Base-by-base conservation (phyloP, 2,797 vertebrate species). In the Pterois miles region DNA sequence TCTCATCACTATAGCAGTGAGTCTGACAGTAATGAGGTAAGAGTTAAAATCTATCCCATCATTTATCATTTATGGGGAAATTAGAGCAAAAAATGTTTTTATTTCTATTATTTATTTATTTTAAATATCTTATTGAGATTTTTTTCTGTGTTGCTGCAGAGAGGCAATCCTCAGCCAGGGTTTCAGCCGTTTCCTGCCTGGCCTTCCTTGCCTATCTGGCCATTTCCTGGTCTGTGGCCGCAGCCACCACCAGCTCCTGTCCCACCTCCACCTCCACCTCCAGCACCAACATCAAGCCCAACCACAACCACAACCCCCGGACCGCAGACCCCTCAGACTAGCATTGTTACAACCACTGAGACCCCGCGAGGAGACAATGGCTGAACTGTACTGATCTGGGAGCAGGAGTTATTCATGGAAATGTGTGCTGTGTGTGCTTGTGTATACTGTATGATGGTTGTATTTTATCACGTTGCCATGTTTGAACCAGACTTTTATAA, bases 11-110 rank as follows among this genome's bases (percentile, higher is more conserved):
- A 1, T 11, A 86, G 91, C 81, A 90, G 91, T 71, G 86, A 79
- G 11, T 95, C 94, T 69, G 58, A 73, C 40, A 94, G 93, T 60
- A 8, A 81, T 69, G 92, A 95, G 93, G 92, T 94, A 86, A 83
- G 78, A 54, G 29, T 29, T 0, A 1, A 58, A 58, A 65, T 40
- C 0, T 29, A 25, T 34, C 12, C 10, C 31, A 59, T 22, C 8
- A 34, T 40, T 36, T 52, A 33, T 71, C 7, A 56, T 12, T 4
- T 20, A 23, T 6, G 57, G 2, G 38, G 2, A 34, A 5, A 60
- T 1, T 14, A 36, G 9, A 33, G 6, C 8, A 48, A 65, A 54
- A 25, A 5, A 13, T 2, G 3, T 27, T 23, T 11, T 3, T 6
- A n/a, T n/a, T n/a, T n/a, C n/a, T n/a, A n/a, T n/a, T n/a, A n/a